These are phyloP conservation scores for Chesias legatella DNA, from an alignment of 2,888 invertebrate genomes.

Conservation along the genomic window DNA sequence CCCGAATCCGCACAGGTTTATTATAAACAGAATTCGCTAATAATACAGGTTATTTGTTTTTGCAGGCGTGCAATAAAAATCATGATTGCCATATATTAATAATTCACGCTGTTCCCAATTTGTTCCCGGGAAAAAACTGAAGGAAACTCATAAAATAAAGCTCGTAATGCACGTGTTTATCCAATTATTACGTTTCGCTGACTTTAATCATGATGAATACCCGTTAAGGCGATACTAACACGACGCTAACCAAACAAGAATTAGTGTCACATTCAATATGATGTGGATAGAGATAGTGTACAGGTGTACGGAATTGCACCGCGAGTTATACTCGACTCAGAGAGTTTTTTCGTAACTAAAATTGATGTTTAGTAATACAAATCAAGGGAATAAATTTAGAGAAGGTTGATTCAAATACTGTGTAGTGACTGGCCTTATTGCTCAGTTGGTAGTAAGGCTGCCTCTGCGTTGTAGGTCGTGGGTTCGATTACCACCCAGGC, in stretches of 20 bases:
- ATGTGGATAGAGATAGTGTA: too few relatives aligned
- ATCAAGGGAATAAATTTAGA: too few relatives aligned
- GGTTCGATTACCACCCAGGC: too few relatives aligned
- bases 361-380: too few relatives aligned
- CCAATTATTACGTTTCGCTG: conserved; percentile 65
- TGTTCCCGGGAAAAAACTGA: conserved; percentile 51
- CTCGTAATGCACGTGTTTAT: conserved; percentile 57
- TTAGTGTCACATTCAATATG: conserved; percentile 8
- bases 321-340: too few relatives aligned
- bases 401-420: too few relatives aligned
- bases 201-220: conserved; percentile 66
- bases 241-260: conserved; percentile 33
- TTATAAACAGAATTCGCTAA: conserved; percentile 28
- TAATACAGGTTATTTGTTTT: conserved; percentile 47
- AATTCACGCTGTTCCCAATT: too few relatives aligned
- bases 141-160: conserved; percentile 55
- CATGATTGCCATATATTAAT: conserved; percentile 45
- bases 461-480: too few relatives aligned
- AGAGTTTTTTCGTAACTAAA: too few relatives aligned
- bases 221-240: conserved; percentile 39
- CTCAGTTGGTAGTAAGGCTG: too few relatives aligned
- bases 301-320: too few relatives aligned
- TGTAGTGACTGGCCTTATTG: too few relatives aligned
- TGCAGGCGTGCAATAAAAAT: conserved; percentile 50
- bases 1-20: conserved; percentile 2